Conservation (phyloP, 2,888 invertebrate species). For the Drosophila fungiperda region DNA sequence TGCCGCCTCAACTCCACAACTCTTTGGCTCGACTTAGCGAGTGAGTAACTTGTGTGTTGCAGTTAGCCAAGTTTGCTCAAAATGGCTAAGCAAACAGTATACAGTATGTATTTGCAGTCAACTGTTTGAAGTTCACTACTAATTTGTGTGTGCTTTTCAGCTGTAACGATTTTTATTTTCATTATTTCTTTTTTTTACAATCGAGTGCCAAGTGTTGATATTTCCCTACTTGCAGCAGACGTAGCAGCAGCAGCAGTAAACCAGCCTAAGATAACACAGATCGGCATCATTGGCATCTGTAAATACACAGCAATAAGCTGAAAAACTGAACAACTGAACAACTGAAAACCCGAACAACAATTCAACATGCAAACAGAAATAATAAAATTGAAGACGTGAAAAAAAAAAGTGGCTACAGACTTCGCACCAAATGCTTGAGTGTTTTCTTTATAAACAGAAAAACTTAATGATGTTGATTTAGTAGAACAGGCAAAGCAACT, state of each 20-base stretch:
- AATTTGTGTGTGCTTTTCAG: constrained; percentile 51
- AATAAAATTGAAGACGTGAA: constrained; percentile 15
- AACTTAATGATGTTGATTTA: constrained; percentile 82
- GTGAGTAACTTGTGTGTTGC: constrained; percentile 45
- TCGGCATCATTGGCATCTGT: constrained; percentile 68
- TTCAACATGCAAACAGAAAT: constrained; percentile 54
- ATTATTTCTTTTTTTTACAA: neutral
- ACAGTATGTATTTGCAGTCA: constrained; percentile 23
- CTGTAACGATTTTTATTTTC: neutral
- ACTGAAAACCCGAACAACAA: constrained; percentile 16
- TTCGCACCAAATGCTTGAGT: constrained; percentile 63
- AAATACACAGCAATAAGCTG: constrained; percentile 63
- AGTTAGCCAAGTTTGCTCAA: constrained; percentile 39
- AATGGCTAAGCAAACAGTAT: constrained; percentile 66
- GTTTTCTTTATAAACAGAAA: constrained; percentile 81
- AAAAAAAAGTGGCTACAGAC: constrained; percentile 22
- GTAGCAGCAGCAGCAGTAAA: constrained; percentile 7
- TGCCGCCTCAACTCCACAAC: neutral
- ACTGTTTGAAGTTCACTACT: constrained; percentile 53
- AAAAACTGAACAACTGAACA: neutral
- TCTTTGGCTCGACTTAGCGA: constrained; percentile 13
- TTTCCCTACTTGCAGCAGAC: constrained; percentile 14
- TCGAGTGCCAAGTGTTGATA: constrained; percentile 23
- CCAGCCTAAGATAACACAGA: constrained; percentile 65
- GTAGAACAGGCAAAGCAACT: constrained; percentile 58